Conservation (phyloP, 2,797 vertebrate genomes). For the Fratercula arctica region DNA sequence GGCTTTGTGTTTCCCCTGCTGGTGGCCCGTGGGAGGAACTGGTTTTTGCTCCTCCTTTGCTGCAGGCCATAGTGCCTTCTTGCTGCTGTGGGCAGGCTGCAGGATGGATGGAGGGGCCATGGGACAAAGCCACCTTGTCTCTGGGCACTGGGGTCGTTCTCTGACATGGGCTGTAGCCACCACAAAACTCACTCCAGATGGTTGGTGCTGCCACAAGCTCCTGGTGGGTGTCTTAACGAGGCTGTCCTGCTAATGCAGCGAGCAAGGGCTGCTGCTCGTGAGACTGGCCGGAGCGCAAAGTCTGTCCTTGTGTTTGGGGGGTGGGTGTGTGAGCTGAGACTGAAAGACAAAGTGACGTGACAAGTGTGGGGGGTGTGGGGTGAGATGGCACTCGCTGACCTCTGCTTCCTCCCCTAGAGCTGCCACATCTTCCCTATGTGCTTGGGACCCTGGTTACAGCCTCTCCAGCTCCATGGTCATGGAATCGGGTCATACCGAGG, state of each 20-base stretch:
- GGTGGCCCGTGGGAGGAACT: background rate
- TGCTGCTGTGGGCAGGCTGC: background rate
- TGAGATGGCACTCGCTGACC: accelerated
- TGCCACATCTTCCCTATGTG: accelerated
- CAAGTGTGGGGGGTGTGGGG: accelerated
- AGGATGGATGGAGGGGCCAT: background rate
- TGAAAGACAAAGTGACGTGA: background rate
- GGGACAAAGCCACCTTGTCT: background rate
- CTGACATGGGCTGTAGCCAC: background rate
- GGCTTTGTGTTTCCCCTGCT: accelerated
- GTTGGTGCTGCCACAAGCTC: background rate
- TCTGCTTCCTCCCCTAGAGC: background rate
- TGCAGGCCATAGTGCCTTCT: accelerated
- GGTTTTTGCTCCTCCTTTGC: background rate
- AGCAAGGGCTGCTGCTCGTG: background rate
- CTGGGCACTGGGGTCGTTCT: too few species aligned
- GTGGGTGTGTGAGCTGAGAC: background rate
- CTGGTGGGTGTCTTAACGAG: accelerated
- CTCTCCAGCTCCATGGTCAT: accelerated
- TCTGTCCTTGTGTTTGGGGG: accelerated
- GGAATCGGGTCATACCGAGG: too few species aligned
- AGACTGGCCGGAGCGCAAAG: accelerated
- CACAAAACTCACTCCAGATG: background rate
- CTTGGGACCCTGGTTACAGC: background rate
- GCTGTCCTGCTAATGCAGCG: accelerated